Conservation (phyloP, 2,888 invertebrate genomes). For the Melieria picta region DNA sequence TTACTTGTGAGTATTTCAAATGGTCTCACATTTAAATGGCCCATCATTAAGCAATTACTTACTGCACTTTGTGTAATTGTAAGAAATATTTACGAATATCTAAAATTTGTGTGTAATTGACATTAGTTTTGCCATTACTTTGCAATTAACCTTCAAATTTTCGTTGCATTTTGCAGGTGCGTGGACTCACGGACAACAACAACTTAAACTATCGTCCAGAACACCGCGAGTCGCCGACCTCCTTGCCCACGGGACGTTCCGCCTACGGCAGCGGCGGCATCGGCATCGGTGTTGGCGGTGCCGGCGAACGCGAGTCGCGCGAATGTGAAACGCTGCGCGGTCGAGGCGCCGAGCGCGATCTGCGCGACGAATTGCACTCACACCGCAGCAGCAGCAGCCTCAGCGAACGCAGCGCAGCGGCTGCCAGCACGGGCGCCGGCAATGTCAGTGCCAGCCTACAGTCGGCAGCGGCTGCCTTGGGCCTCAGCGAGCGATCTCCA, state of each 20-base stretch:
- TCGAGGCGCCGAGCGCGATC: conserved; percentile 56
- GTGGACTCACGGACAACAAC: conserved; percentile 89
- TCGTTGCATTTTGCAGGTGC: conserved; percentile 62
- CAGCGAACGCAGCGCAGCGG: conserved; percentile 60
- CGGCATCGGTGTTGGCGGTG: conserved; percentile 33
- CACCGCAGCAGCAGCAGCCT: conserved; percentile 64
- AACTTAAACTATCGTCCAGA: conserved; percentile 67
- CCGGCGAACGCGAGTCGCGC: conserved; percentile 60
- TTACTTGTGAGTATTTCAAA: too few relatives aligned
- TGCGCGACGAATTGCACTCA: conserved; percentile 58
- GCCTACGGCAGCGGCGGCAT: conserved; percentile 34
- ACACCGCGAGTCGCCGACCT: conserved; percentile 64
- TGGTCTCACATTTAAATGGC: too few relatives aligned
- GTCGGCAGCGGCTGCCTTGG: conserved; percentile 58
- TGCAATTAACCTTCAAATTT: background rate
- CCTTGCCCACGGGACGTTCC: conserved; percentile 59
- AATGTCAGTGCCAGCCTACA: conserved; percentile 55
- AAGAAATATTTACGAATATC: background rate
- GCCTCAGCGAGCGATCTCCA: conserved; percentile 64
- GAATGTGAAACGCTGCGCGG: conserved; percentile 51
- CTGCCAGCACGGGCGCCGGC: conserved; percentile 55
- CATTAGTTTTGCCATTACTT: background rate
- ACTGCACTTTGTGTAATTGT: too few relatives aligned
- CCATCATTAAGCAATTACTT: too few relatives aligned
- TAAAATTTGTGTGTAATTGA: background rate